Evolutionary conservation across 2,113 vertebrate species (phyloP).

Genomic region (Trichechus manatus): DNA sequence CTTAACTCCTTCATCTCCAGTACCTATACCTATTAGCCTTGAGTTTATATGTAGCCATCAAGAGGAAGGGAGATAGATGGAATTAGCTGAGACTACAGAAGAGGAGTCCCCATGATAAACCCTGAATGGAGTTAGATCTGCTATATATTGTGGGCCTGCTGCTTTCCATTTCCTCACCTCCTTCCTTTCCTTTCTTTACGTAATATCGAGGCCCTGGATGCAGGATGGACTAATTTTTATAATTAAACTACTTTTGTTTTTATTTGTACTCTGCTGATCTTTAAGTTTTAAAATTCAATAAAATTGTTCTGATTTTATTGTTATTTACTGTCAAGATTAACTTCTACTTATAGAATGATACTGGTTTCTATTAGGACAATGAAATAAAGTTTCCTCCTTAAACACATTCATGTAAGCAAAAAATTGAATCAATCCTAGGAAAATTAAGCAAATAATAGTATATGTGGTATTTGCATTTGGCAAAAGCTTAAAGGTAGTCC

Average conservation of each 20-base stretch:
- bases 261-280: constrained; percentile 17
- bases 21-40: not conserved
- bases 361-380: not conserved
- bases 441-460: constrained; percentile 1
- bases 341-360: not conserved
- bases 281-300: constrained; percentile 49
- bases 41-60: not conserved
- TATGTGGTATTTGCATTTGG: not conserved
- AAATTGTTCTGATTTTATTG: constrained; percentile 42
- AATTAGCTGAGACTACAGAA: not conserved
- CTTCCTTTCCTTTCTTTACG: not conserved
- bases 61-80: not conserved
- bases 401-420: constrained; percentile 23
- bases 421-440: not conserved
- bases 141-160: not conserved
- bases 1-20: not conserved
- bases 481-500: not conserved
- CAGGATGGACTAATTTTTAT: not conserved
- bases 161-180: not conserved
- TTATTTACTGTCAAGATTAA: constrained; percentile 29
- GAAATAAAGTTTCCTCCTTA: not conserved
- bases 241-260: constrained; percentile 4
- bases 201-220: not conserved
- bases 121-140: not conserved
- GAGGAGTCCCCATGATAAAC: not conserved